Conservation (phyloP, 2,113 vertebrate genomes). For the Equus przewalskii region DNA sequence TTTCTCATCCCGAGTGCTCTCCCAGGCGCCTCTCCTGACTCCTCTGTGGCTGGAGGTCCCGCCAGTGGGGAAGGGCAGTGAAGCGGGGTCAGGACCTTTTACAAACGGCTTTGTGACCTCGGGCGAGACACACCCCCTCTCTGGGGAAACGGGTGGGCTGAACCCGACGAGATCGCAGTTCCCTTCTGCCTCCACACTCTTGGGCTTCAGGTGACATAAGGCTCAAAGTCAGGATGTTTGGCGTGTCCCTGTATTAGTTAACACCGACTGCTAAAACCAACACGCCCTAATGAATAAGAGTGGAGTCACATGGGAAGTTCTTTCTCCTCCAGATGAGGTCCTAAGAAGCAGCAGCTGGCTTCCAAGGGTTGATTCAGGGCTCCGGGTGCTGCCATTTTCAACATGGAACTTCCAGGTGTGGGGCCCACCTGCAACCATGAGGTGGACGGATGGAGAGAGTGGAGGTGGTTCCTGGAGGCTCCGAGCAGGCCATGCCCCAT, state of each 20-base stretch:
- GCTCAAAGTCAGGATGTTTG: background rate
- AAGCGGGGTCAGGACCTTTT: background rate
- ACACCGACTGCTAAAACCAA: fast-evolving
- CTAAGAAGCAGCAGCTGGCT: background rate
- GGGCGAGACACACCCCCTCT: fast-evolving
- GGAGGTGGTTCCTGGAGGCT: background rate
- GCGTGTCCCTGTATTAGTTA: fast-evolving
- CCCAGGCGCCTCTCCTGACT: background rate
- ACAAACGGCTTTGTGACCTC: background rate
- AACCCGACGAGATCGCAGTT: fast-evolving
- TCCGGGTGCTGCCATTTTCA: fast-evolving
- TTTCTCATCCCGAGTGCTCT: background rate
- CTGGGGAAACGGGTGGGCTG: fast-evolving
- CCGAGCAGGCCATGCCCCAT: too few species aligned
- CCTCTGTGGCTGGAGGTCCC: fast-evolving
- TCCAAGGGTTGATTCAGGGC: fast-evolving
- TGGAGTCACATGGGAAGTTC: fast-evolving
- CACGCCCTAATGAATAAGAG: fast-evolving
- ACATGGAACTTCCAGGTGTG: background rate
- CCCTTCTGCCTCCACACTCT: background rate
- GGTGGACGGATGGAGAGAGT: fast-evolving
- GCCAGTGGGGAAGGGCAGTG: fast-evolving
- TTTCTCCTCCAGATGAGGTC: background rate
- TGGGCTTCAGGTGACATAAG: background rate
- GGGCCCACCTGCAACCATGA: fast-evolving